Base-by-base conservation (phyloP, 2,888 invertebrate genomes). In the Drosophila subsilvestris region DNA sequence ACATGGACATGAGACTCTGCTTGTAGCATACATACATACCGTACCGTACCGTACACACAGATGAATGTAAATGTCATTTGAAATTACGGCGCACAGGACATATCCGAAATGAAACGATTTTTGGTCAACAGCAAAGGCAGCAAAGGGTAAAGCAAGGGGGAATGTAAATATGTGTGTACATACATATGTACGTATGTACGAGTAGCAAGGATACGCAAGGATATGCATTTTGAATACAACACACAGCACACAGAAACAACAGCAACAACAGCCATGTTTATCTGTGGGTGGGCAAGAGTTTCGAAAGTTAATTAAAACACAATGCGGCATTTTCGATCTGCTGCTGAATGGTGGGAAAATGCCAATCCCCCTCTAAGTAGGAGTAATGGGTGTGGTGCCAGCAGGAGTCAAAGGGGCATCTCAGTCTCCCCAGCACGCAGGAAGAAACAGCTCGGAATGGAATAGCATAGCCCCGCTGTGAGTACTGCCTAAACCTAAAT, bases 281-380 rank as follows among this genome's bases (percentile, higher is more conserved):
- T 14, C 37, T 37, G 37, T 37, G 37, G n/a, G 37, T 37, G 37
- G 37, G 6, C 6, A n/a, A 37, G 25, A 56, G 53, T 61, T 68
- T 67, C 63, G 57, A 67, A 66, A 79, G 78, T 81, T 80, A 80
- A 80, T 80, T 80, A 80, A 80, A 80, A 65, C 58, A 44, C 70
- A 70, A 71, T 61, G 69, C 29, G 49, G 22, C 56, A 25, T 53
- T 47, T 55, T 48, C 17, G 20, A 42, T 45, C 32, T 44, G 14
- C 37, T 37, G 37, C 6, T 32, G 12, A 12, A 5, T 32, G 32
- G 12, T 5, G 10, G 29, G 1, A 5, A 12, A 1, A 4, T 4
- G 12, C 7, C 7, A 37, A n/a, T 14, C 14, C 37, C n/a, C 37
- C 37, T 37, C 37, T n/a, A 37, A 37, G 37, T 7, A 2, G n/a